Conservation (phyloP, 2,888 invertebrate genomes). For the Glyphotaelius pellucidus region DNA sequence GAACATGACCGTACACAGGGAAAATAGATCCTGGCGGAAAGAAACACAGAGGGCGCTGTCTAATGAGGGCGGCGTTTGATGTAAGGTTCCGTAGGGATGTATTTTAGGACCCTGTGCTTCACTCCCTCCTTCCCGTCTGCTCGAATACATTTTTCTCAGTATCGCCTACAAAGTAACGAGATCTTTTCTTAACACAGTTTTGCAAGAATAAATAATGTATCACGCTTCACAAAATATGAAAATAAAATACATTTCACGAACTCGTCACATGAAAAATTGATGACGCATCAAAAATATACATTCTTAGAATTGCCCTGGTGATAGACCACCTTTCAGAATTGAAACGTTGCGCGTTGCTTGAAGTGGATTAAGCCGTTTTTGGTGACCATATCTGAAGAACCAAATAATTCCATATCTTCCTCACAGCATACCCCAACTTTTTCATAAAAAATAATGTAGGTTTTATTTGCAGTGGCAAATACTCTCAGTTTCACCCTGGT, state of each 20-base stretch:
- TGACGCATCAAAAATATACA: not conserved
- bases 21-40: conserved; percentile 53
- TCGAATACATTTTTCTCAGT: conserved; percentile 4
- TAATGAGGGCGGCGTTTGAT: conserved; percentile 49
- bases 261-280: not conserved
- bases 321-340: too few relatives aligned
- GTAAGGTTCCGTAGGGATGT: conserved; percentile 3
- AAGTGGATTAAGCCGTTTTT: too few relatives aligned
- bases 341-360: too few relatives aligned
- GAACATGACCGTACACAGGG: conserved; percentile 25
- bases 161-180: conserved; percentile 17
- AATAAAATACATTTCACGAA: not conserved
- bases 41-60: conserved; percentile 34
- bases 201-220: not conserved
- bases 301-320: too few relatives aligned
- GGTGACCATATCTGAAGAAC: too few relatives aligned
- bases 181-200: not conserved
- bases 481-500: too few relatives aligned
- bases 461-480: too few relatives aligned
- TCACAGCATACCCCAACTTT: too few relatives aligned
- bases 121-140: not conserved
- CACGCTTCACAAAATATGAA: not conserved
- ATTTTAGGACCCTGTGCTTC: not conserved
- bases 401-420: too few relatives aligned
- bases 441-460: too few relatives aligned